Conservation (phyloP, 2,888 invertebrate species). For the Drosophila multiciliata region DNA sequence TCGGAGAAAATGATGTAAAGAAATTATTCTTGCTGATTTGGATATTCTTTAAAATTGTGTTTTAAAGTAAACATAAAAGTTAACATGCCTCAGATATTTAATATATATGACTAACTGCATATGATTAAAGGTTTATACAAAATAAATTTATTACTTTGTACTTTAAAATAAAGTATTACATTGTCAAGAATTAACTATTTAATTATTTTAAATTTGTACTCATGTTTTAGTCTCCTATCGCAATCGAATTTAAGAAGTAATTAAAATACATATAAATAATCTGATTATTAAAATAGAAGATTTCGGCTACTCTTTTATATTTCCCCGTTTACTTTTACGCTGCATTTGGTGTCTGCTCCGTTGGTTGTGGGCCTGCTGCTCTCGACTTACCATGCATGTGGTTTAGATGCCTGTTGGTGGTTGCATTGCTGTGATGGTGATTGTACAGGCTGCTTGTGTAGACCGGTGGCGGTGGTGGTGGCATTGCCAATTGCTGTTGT, state of each 20-base stretch:
- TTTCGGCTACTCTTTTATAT: not conserved
- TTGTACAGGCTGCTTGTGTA: slow-evolving; percentile 63
- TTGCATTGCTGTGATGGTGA: slow-evolving; percentile 65
- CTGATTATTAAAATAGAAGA: not conserved
- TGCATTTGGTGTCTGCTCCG: slow-evolving; percentile 19
- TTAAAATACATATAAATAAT: not conserved
- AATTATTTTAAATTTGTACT: not conserved
- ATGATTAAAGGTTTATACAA: not conserved
- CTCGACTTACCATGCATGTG: slow-evolving; percentile 81
- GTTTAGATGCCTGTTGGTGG: slow-evolving; percentile 58
- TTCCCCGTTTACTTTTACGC: slow-evolving; percentile 14
- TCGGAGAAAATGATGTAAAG: slow-evolving; percentile 6
- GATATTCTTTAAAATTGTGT: not conserved
- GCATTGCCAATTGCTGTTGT: slow-evolving; percentile 70
- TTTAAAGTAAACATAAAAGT: not conserved
- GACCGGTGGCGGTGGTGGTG: slow-evolving; percentile 67
- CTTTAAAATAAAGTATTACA: not conserved
- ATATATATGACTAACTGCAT: not conserved
- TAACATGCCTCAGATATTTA: not conserved
- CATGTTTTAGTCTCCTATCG: not conserved
- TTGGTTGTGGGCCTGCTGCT: slow-evolving; percentile 5
- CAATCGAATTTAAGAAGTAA: not conserved
- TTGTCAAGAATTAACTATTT: not conserved
- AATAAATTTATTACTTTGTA: not conserved
- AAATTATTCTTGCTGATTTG: not conserved